Percentiles rank a stretch among this genome's conserved stretches.
Evolutionary conservation across 2,797 vertebrate species (phyloP).

Genomic region (Lacerta viridis): DNA sequence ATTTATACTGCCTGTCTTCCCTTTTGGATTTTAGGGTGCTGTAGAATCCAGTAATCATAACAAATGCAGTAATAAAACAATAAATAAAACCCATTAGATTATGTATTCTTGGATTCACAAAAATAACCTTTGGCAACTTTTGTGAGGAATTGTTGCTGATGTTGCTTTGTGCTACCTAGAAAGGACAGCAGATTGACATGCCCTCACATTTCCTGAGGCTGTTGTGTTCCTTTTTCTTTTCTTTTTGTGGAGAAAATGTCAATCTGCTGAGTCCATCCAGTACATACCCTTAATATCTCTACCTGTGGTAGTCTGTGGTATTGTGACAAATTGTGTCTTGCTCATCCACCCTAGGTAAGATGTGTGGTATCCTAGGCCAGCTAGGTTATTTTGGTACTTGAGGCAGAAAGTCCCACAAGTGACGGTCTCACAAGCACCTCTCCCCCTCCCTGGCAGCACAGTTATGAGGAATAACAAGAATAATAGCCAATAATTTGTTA

Average conservation of each 20-base stretch:
- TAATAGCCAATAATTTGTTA: background rate
- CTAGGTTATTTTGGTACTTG: background rate
- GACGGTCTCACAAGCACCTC: background rate
- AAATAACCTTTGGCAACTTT: background rate
- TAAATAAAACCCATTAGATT: background rate
- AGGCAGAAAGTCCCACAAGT: background rate
- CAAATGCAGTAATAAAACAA: too few relatives aligned
- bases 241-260: background rate
- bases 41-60: too few relatives aligned
- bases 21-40: too few relatives aligned
- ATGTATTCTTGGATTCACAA: background rate
- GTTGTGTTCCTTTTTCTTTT: background rate
- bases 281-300: background rate
- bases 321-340: background rate
- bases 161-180: background rate
- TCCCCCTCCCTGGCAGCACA: background rate
- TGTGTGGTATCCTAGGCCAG: background rate
- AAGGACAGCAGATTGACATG: background rate
- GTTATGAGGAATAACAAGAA: background rate
- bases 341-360: background rate
- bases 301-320: background rate
- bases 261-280: background rate
- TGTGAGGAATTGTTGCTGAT: background rate
- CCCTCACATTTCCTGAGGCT: background rate
- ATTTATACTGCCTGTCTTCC: too few relatives aligned